These are phyloP conservation scores for Rhinella marina DNA, from an alignment of 2,797 vertebrate genomes.

Conservation along the genomic window DNA sequence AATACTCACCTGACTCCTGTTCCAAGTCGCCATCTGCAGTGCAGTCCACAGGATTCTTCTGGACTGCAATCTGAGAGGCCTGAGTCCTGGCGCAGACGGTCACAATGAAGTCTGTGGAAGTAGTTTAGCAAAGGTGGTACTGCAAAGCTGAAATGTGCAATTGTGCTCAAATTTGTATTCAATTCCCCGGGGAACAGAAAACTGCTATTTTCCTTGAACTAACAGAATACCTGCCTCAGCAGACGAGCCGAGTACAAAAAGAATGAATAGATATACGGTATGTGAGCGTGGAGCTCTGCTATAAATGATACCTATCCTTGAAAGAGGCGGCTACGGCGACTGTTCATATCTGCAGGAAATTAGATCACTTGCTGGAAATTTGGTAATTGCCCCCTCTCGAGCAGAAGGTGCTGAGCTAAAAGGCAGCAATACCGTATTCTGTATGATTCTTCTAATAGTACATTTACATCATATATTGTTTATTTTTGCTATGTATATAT, in stretches of 20 bases:
- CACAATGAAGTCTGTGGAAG: neutral
- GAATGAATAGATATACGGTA: neutral
- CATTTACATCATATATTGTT: too few species aligned
- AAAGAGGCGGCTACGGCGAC: neutral
- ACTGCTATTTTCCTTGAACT: neutral
- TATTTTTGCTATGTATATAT: neutral
- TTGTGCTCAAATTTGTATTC: neutral
- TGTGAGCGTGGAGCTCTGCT: neutral
- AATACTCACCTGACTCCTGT: too few species aligned
- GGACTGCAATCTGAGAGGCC: too few species aligned
- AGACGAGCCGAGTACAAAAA: neutral
- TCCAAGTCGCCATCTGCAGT: too few species aligned
- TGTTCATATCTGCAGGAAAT: neutral
- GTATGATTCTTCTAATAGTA: too few species aligned
- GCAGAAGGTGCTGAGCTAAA: neutral
- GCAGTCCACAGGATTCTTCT: too few species aligned
- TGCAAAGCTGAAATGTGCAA: neutral
- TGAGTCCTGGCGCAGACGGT: too few species aligned
- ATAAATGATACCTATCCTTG: constrained; percentile 1
- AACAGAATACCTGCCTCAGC: neutral
- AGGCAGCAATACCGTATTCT: neutral
- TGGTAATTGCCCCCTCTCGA: constrained; percentile 7
- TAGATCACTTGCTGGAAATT: neutral
- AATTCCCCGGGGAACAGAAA: neutral
- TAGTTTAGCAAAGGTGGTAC: neutral